A percentile compares a stretch with the other conserved stretches of the same genome.
Evolutionary conservation across 2,113 vertebrate species (phyloP).

Genomic region (Podocnemis expansa): DNA sequence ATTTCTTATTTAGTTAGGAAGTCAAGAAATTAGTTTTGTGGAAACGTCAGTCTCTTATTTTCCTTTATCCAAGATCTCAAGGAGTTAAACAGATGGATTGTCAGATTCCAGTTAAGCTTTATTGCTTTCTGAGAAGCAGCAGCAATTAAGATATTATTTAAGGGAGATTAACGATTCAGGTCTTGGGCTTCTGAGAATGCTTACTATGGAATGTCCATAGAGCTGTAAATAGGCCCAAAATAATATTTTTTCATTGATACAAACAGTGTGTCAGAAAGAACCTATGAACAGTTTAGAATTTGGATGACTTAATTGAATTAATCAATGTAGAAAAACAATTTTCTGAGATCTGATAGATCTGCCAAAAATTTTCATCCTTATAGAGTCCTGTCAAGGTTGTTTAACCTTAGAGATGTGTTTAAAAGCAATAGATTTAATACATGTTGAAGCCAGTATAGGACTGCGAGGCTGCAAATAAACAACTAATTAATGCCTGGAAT

Average conservation of each 20-base stretch:
- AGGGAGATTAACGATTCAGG: not conserved
- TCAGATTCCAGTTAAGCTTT: slow-evolving; percentile 58
- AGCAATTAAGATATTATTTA: slow-evolving; percentile 42
- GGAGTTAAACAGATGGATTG: slow-evolving; percentile 25
- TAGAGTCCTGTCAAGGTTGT: not conserved
- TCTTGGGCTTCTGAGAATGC: not conserved
- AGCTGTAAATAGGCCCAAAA: not conserved
- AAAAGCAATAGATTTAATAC: not conserved
- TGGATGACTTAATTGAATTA: not conserved
- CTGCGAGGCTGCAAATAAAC: not conserved
- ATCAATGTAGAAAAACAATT: not conserved
- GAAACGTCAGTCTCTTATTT: slow-evolving; percentile 32
- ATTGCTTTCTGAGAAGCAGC: slow-evolving; percentile 25
- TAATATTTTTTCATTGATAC: not conserved
- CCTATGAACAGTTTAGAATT: not conserved
- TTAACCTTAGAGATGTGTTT: not conserved
- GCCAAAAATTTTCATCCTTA: not conserved
- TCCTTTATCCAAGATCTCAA: not conserved
- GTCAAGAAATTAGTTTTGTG: not conserved
- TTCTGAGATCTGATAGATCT: not conserved
- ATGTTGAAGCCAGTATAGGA: accelerated
- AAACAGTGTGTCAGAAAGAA: not conserved
- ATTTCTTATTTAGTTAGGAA: not conserved
- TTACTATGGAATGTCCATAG: not conserved
- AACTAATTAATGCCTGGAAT: not conserved